These are phyloP conservation scores for Corella eumyota DNA, from an alignment of 23 tunicate species.

Conservation along the genomic window DNA sequence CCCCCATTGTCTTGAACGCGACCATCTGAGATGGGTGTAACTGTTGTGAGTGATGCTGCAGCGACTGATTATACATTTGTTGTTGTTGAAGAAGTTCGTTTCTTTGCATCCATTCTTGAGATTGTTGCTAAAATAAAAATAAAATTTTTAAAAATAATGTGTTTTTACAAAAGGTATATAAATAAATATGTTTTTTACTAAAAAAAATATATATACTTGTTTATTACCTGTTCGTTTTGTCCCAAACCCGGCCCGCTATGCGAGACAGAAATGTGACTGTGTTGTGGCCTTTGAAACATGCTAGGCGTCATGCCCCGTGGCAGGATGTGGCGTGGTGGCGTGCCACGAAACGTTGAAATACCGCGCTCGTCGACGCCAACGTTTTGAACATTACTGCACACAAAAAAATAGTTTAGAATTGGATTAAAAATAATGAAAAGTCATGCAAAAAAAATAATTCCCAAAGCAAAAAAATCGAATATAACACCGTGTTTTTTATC, in stretches of 20 bases:
- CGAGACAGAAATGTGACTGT: slow-evolving; percentile 8
- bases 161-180: neutral
- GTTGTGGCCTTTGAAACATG: neutral
- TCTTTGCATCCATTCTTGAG: slow-evolving; percentile 8
- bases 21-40: slow-evolving; percentile 22
- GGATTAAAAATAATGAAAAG: neutral
- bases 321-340: slow-evolving; percentile 18
- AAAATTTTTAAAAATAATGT: slow-evolving; percentile 1
- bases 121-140: neutral
- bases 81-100: slow-evolving; percentile 7
- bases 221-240: slow-evolving; percentile 12
- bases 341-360: neutral
- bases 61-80: neutral
- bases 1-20: slow-evolving; percentile 13
- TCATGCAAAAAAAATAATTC: neutral
- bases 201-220: slow-evolving; percentile 1
- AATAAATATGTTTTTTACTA: neutral
- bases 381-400: neutral
- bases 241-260: slow-evolving; percentile 29
- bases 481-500: neutral
- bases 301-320: neutral
- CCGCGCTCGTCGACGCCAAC: slow-evolving; percentile 4
- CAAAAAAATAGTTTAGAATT: neutral
- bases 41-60: neutral
- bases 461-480: neutral